Conservation (phyloP, 2,113 vertebrate genomes). For the Rhombomys opimus region DNA sequence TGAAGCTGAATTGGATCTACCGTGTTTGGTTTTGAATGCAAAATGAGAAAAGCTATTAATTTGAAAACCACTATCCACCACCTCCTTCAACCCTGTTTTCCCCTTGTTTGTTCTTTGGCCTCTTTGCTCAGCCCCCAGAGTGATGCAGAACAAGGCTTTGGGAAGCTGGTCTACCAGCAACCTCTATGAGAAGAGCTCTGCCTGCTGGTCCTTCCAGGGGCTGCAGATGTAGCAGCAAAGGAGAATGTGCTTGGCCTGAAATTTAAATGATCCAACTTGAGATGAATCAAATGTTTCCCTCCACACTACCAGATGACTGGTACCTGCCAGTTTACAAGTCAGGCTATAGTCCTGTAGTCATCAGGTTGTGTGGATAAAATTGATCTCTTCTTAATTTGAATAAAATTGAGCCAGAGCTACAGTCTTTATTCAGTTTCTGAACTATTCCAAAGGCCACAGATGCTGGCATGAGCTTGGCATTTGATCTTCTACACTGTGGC, state of each 20-base stretch:
- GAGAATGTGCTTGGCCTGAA: not conserved
- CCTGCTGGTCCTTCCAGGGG: not conserved
- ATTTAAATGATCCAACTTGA: not conserved
- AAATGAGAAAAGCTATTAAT: conserved; percentile 60
- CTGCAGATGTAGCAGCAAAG: conserved; percentile 7
- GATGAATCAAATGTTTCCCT: not conserved
- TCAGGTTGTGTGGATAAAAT: conserved; percentile 31
- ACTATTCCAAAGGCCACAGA: not conserved
- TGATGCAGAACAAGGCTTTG: too few relatives aligned
- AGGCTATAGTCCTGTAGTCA: not conserved
- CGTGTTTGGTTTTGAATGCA: conserved; percentile 59
- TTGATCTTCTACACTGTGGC: not conserved
- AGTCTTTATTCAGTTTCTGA: not conserved
- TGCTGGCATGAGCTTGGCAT: not conserved
- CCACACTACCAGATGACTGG: not conserved
- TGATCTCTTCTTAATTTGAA: conserved; percentile 36
- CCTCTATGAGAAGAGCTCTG: not conserved
- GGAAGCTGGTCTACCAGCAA: not conserved
- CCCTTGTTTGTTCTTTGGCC: not conserved
- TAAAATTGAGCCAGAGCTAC: not conserved
- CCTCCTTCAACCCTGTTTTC: not conserved
- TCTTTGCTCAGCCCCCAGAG: not conserved
- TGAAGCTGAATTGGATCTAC: conserved; percentile 40
- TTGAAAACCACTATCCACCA: conserved; percentile 7
- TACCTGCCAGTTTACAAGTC: not conserved